Base-by-base conservation (phyloP, 2,888 invertebrate species). In the Hyles lineata region DNA sequence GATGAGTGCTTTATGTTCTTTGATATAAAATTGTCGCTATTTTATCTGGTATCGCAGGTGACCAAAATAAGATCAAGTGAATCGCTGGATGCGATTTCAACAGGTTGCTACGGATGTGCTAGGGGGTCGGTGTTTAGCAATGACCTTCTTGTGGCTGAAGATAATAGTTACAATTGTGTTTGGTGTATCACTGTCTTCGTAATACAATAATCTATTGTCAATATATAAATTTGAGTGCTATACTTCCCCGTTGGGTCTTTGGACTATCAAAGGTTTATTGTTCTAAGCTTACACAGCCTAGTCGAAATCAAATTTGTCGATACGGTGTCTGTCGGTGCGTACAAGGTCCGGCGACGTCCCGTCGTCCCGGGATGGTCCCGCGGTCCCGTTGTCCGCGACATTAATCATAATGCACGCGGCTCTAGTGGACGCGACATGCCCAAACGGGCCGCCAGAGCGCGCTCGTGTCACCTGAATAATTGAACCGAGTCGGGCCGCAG, bases 391-490 rank as follows among this genome's bases (percentile, higher is more conserved):
- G 59, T 70, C 70, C 35, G 62, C 15, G 63, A 35, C 58, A 70
- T 70, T 59, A 70, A 59, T 59, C 58, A 70, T 32, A 58, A 70
- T 15, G 69, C 29, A 50, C 55, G 52, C 6, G 70, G 25, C 25
- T 32, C 58, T 59, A 32, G 70, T 23, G 29, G 43, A 50, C 21
- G 62, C 69, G 35, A 62, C 67, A 35, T 63, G 73, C 74, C 50
- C 67, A 67, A 67, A 67, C 67, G 67, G 67, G 50, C 67, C 67
- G 67, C 67, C 67, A 17, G 43, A 25, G 19, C 50, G 29, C 25
- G 73, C 74, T 74, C 72, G 71, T 76, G 78, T 76, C 74, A 43
- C 17, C 4, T 77, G 78, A 76, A 79, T 79, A 77, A 76, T 77
- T 76, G 76, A 77, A 70, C 52, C 69, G 55, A 62, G 25, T 43